Evolutionary conservation across 2,888 invertebrate genomes (phyloP), one percentile per base, ranked within the genome.

Genomic region (Apamea anceps): DNA sequence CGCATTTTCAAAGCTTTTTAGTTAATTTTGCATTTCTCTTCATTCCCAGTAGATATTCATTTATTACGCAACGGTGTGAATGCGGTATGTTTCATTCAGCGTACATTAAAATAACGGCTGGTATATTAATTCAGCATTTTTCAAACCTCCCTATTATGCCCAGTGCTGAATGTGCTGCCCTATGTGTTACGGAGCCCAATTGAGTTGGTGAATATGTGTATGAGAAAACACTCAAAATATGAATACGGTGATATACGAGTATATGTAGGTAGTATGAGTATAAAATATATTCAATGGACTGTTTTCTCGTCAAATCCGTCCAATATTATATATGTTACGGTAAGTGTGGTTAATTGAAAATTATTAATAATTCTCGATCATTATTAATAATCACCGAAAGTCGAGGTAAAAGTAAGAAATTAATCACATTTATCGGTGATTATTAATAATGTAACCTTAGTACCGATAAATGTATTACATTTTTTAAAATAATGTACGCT

Each of bases 51-150:
- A 21, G 8, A 3, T 25, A 8, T 48, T 48, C 2, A 5, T 75
- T 75, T 67, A 48, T 15, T 77, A 77, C 78, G 42, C 37, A 1
- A 42, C 77, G 81, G 88, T 88, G 80, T 88, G 54, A 88, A n/a
- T 12, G 72, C n/a, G 28, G 75, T 45, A 66, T 57, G n/a, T 67
- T 68, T 45, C 51, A 68, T 79, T 78, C 86, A 82, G 13, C 74
- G 51, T 71, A 76, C 60, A 77, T 87, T 82, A 85, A 80, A 84
- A 82, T 83, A 82, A 81, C 75, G 79, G 48, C 63, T 67, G 66
- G 80, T 72, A 67, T 81, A 78, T 84, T 85, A 82, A 84, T 76
- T 81, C 80, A 42, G 67, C 54, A 42, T 75, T 87, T 85, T 88
- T 77, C 71, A 80, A 81, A 80, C 75, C 72, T 72, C 45, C 25